These are phyloP conservation scores for Thereva nobilitata DNA, from an alignment of 2,888 invertebrate genomes.

Conservation along the genomic window DNA sequence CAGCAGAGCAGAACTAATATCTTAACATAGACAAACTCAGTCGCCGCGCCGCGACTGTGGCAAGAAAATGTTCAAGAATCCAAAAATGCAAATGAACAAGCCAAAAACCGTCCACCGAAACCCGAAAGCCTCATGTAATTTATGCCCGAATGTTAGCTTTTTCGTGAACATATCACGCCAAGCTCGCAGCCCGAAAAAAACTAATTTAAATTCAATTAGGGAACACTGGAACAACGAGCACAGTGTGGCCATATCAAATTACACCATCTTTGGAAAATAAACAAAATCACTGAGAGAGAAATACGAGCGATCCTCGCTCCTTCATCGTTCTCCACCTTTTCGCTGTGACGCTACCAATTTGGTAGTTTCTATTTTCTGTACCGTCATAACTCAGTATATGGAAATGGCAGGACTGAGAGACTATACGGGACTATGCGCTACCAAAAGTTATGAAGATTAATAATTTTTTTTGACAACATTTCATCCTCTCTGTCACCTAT, in stretches of 20 bases:
- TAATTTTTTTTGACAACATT: constrained; percentile 47
- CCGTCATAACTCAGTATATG: not conserved
- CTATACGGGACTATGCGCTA: constrained; percentile 37
- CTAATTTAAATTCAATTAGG: constrained; percentile 34
- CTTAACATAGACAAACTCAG: no score
- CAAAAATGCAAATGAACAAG: constrained; percentile 24
- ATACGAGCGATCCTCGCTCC: not conserved
- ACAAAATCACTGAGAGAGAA: not conserved
- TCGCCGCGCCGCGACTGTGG: no score
- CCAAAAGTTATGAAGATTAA: constrained; percentile 55
- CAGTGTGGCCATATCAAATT: constrained; percentile 23
- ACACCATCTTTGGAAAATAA: constrained; percentile 32
- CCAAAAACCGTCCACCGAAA: constrained; percentile 5
- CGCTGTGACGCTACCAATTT: constrained; percentile 2
- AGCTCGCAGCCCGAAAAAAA: constrained; percentile 25
- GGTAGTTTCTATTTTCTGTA: not conserved
- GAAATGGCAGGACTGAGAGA: not conserved
- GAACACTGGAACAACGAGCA: constrained; percentile 14
- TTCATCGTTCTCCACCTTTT: not conserved
- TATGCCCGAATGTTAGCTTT: constrained; percentile 17
- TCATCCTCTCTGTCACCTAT: constrained; percentile 52
- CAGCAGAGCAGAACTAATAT: no score
- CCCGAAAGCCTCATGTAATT: constrained; percentile 24
- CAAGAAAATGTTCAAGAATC: no score
- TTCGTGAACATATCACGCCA: constrained; percentile 24